Evolutionary conservation across 2,888 invertebrate species (phyloP).

Genomic region (Conops quadrifasciatus): DNA sequence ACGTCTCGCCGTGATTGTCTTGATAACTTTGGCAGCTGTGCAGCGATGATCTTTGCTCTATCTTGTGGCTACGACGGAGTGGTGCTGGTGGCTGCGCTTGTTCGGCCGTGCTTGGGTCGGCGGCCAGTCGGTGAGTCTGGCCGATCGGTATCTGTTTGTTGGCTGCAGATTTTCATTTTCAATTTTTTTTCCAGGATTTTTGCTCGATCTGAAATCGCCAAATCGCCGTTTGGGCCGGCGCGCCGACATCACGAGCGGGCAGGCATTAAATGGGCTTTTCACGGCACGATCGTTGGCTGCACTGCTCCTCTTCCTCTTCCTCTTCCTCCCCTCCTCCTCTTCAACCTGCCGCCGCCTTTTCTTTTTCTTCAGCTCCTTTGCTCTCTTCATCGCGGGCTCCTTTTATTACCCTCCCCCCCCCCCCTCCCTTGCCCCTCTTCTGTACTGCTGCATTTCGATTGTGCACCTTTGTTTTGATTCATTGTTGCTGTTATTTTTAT

Average conservation of each 20-base stretch:
- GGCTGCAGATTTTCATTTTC: background rate
- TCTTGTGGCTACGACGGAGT: conserved; percentile 2
- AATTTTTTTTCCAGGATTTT: conserved; percentile 9
- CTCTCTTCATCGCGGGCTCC: background rate
- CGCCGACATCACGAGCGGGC: conserved; percentile 20
- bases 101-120: background rate
- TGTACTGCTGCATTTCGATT: too few species aligned
- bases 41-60: conserved; percentile 27
- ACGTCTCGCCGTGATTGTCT: conserved; percentile 14
- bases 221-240: background rate
- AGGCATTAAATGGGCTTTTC: conserved; percentile 37
- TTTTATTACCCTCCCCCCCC: too few species aligned
- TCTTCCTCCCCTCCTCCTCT: background rate
- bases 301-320: background rate
- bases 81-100: conserved; percentile 3
- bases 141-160: background rate
- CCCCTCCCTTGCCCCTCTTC: too few species aligned
- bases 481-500: conserved; percentile 15
- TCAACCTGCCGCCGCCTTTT: background rate
- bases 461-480: conserved; percentile 19
- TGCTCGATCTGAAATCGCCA: background rate
- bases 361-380: background rate
- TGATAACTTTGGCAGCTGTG: conserved; percentile 27
- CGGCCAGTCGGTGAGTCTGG: background rate
- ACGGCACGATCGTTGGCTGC: conserved; percentile 28